Evolutionary conservation across 2,113 vertebrate genomes (phyloP), one percentile per base, ranked within the genome.

Genomic region (Pteropus alecto): DNA sequence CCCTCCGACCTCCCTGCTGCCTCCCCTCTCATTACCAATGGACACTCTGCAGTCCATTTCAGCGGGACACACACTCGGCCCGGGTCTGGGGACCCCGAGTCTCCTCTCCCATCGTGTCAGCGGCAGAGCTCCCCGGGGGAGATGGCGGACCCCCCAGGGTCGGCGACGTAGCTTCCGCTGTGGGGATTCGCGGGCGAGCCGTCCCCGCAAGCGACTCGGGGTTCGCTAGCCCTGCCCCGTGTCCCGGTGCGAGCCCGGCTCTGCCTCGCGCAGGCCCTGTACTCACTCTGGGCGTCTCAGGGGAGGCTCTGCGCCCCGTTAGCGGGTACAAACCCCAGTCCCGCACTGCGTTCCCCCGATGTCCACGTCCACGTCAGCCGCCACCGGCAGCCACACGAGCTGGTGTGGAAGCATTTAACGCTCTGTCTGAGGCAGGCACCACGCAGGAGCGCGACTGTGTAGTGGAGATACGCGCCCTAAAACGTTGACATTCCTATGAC

Each of bases 291-390:
- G 26, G 24, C 43, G 22, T 21, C 65, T 48, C 18, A 21, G 41
- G 43, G 14, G 43, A 92, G 33, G 1, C 3, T 56, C 63, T 7
- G 28, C 4, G 71, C 14, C 7, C 19, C 18, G 3, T 5, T 35
- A 58, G 22, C 58, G n/a, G 67, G 51, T 87, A 24, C 38, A 19
- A 85, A 30, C 74, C 41, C 16, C 11, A 33, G 0, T 21, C 28
- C 13, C 48, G n/a, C 28, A 6, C 16, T 24, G 11, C 9, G 4
- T 30, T 90, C 2, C 3, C 41, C 22, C 38, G 1, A 0, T 9
- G 8, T 73, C 35, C 51, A 46, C 5, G 41, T 3, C 21, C 28
- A 16, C 7, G 21, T 65, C 22, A 65, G 19, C 58, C 73, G 18
- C 5, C 26, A 30, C 13, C 67, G 51, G 18, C 2, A 38, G 38